Conservation (phyloP, 2,888 invertebrate genomes). For the Rhagonycha fulva region DNA sequence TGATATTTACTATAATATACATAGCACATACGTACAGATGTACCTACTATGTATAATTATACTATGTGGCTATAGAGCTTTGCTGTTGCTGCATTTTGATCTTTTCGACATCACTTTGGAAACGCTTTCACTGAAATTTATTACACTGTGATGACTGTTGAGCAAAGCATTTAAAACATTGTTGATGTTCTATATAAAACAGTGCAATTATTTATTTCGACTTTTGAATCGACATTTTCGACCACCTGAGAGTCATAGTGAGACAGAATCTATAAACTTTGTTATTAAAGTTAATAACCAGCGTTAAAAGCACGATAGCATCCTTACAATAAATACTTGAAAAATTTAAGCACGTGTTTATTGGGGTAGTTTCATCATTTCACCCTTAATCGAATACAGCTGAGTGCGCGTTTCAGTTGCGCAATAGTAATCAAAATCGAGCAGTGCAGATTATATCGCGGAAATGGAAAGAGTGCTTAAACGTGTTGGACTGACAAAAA, state of each 20-base stretch:
- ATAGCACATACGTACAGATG: too few species aligned
- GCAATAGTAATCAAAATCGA: conserved; percentile 34
- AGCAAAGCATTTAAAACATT: too few species aligned
- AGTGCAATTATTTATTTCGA: not conserved
- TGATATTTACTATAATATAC: too few species aligned
- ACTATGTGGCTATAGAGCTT: too few species aligned
- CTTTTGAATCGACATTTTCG: not conserved
- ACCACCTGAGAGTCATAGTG: not conserved
- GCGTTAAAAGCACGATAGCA: not conserved
- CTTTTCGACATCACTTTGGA: too few species aligned
- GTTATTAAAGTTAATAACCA: not conserved
- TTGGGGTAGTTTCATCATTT: conserved; percentile 26
- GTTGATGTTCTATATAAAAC: too few species aligned
- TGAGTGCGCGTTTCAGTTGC: conserved; percentile 46
- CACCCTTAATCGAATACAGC: conserved; percentile 34
- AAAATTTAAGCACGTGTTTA: conserved; percentile 20
- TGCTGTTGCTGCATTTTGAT: too few species aligned
- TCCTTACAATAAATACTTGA: not conserved
- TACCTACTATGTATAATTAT: too few species aligned
- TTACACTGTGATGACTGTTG: too few species aligned
- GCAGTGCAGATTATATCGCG: conserved; percentile 46
- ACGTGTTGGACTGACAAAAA: conserved; percentile 54
- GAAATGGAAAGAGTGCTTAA: conserved; percentile 55
- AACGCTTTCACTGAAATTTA: too few species aligned
- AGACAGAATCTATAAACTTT: not conserved